Conservation (phyloP, 2,113 vertebrate genomes). For the Muntiacus muntjak region DNA sequence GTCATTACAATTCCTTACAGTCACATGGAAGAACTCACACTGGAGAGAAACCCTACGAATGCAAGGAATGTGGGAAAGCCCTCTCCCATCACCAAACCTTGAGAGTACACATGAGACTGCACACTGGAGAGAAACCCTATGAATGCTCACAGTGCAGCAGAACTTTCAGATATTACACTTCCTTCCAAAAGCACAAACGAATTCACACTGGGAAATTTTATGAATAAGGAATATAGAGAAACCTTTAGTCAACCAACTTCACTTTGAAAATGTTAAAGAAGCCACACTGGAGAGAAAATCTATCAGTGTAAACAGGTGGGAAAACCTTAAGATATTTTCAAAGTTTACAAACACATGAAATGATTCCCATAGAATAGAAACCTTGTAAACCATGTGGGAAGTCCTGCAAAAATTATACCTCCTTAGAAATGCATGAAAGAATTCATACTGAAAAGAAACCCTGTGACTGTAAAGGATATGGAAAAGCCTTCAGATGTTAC, state of each 20-base stretch:
- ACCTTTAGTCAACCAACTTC: not conserved
- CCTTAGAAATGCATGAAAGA: not conserved
- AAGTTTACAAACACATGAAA: not conserved
- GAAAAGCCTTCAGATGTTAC: not conserved
- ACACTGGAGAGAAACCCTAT: not conserved
- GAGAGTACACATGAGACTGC: not conserved
- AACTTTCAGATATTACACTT: not conserved
- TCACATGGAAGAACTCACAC: not conserved
- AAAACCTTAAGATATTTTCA: not conserved
- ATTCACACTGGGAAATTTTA: not conserved
- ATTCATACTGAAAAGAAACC: not conserved
- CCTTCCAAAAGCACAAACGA: not conserved
- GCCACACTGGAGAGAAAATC: not conserved
- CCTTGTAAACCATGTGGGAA: not conserved
- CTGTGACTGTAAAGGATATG: not conserved
- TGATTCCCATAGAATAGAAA: not conserved
- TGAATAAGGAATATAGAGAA: not conserved
- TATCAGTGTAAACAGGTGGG: not conserved
- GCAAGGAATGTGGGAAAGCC: not conserved
- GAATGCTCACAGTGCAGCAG: not conserved
- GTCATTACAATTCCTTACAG: not conserved
- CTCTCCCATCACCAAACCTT: not conserved
- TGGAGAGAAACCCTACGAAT: not conserved
- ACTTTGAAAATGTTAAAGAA: not conserved
- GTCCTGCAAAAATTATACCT: not conserved